Evolutionary conservation across 2,888 invertebrate species (phyloP).

Genomic region (Dinocampus coccinellae): DNA sequence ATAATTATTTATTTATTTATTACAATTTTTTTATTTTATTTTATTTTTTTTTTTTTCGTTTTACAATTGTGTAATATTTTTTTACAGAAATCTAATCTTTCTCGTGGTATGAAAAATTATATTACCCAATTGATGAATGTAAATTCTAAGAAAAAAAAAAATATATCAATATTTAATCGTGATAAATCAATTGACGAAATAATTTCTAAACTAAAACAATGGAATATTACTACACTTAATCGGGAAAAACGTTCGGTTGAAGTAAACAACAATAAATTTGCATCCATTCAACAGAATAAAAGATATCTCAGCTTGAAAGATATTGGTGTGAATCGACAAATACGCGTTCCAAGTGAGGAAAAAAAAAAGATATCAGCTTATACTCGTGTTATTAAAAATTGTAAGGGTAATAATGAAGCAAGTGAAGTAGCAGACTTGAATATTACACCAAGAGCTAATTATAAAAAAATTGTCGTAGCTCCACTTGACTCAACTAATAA

Average conservation of each 20-base stretch:
- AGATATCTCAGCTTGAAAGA: not conserved
- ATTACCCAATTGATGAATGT: not conserved
- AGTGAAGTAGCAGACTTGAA: constrained; percentile 46
- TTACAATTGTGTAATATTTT: not conserved
- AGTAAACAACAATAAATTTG: not conserved
- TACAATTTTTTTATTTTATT: not conserved
- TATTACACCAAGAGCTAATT: constrained; percentile 25
- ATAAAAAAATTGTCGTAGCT: not conserved
- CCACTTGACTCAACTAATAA: not conserved
- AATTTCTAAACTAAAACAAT: not conserved
- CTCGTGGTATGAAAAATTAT: not conserved
- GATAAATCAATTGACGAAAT: not conserved
- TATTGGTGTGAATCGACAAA: not conserved
- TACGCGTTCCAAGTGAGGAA: not conserved
- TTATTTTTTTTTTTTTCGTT: no score
- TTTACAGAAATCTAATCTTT: not conserved
- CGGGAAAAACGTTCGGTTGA: not conserved
- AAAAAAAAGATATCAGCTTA: constrained; percentile 27
- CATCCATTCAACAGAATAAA: not conserved
- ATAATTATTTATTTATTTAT: not conserved
- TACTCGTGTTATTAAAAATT: constrained; percentile 40
- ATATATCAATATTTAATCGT: not conserved
- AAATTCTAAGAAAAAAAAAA: not conserved
- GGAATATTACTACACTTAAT: not conserved
- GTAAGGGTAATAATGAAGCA: constrained; percentile 40